phyloP scores from a whole-genome alignment of 2,113 vertebrate species.

The Melanocharis versteri region DNA sequence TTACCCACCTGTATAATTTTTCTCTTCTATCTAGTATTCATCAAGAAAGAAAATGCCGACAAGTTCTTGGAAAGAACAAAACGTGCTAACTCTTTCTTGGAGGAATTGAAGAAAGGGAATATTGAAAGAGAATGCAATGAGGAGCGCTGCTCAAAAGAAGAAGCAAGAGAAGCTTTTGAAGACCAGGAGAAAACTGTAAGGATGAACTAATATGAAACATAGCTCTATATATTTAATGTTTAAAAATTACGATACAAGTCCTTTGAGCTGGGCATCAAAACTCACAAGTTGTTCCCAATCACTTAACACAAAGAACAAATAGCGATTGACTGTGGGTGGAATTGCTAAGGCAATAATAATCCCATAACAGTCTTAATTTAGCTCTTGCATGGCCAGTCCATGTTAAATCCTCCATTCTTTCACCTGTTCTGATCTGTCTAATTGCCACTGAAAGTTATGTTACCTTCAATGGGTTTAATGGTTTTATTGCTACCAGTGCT shows the following conservation, averaged over 20 bases:
- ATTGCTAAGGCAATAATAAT: not conserved
- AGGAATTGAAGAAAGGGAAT: constrained; percentile 81
- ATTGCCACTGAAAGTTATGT: not conserved
- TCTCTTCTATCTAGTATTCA: constrained; percentile 77
- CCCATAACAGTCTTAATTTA: not conserved
- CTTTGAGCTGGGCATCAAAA: not conserved
- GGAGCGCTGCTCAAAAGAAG: constrained; percentile 85
- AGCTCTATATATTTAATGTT: not conserved
- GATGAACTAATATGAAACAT: not conserved
- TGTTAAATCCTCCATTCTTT: not conserved
- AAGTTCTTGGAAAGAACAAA: constrained; percentile 75
- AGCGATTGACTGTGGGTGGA: not conserved
- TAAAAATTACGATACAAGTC: not conserved
- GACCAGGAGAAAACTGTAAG: constrained; percentile 78
- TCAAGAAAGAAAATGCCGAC: constrained; percentile 71
- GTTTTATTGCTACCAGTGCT: not conserved
- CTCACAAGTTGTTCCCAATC: not conserved
- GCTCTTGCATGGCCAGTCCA: not conserved
- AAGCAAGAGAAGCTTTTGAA: constrained; percentile 88
- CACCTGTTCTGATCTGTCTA: not conserved
- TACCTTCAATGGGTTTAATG: not conserved
- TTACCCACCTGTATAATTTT: not conserved
- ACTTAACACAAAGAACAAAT: not conserved
- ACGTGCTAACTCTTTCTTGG: constrained; percentile 80
- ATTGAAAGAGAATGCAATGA: constrained; percentile 90